Conservation (phyloP, 2,888 invertebrate genomes). For the Andrena bucephala region DNA sequence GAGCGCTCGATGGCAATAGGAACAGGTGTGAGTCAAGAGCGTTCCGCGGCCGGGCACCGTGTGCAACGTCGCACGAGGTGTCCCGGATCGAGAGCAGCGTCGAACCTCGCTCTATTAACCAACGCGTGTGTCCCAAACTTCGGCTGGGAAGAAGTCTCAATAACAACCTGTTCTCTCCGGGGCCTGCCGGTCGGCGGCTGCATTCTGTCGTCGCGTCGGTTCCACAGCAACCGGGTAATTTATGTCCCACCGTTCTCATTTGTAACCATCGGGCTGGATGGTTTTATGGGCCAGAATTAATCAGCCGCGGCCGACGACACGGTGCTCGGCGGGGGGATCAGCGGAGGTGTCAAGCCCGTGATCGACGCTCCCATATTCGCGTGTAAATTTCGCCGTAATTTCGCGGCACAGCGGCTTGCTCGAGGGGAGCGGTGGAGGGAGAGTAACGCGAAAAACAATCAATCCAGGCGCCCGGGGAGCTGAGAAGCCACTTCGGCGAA, state of each 20-base stretch:
- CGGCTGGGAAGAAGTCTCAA: constrained; percentile 45
- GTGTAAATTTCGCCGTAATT: constrained; percentile 49
- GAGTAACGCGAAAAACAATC: constrained; percentile 61
- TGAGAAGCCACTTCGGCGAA: constrained; percentile 12
- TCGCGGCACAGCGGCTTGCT: neutral
- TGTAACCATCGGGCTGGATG: neutral
- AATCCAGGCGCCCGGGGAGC: constrained; percentile 24
- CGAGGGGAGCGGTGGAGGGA: neutral
- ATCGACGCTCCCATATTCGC: constrained; percentile 2
- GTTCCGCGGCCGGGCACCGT: constrained; percentile 21
- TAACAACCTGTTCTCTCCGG: constrained; percentile 30
- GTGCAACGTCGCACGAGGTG: constrained; percentile 22
- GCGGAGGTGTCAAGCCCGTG: constrained; percentile 8
- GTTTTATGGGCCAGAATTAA: constrained; percentile 38
- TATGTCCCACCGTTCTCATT: constrained; percentile 10
- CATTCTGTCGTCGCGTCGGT: neutral
- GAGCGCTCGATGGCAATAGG: constrained; percentile 48
- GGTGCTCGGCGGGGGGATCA: too few relatives aligned
- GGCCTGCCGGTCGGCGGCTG: neutral
- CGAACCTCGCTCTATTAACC: constrained; percentile 60
- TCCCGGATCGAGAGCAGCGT: constrained; percentile 2
- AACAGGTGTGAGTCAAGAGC: constrained; percentile 70
- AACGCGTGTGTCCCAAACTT: constrained; percentile 38
- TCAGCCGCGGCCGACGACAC: constrained; percentile 3
- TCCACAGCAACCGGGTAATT: constrained; percentile 33